phyloP scores from a whole-genome alignment of 2,113 vertebrate species.

The Accipiter cooperii region DNA sequence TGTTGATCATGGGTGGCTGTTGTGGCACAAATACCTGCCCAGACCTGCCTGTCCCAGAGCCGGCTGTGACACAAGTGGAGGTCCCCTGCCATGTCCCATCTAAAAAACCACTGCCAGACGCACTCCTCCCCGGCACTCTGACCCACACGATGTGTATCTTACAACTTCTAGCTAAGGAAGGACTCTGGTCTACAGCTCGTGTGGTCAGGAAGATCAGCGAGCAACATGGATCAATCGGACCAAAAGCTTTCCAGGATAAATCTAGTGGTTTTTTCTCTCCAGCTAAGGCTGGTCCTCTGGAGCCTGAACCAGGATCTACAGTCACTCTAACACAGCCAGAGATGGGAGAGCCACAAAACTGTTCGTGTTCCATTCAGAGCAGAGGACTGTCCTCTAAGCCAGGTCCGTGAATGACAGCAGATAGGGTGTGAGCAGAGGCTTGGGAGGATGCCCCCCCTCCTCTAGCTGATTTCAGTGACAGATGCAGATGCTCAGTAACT shows the following conservation, averaged over 20 bases:
- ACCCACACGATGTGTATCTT: neutral
- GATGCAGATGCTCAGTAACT: neutral
- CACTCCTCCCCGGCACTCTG: neutral
- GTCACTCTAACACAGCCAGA: neutral
- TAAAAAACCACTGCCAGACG: neutral
- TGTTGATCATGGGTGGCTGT: neutral
- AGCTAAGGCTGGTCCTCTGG: neutral
- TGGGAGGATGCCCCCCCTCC: neutral
- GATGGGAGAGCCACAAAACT: neutral
- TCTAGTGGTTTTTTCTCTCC: neutral
- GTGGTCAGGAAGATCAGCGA: neutral
- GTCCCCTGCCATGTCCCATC: neutral
- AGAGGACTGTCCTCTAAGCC: neutral
- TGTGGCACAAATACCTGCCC: neutral
- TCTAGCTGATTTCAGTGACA: neutral
- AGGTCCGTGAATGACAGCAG: neutral
- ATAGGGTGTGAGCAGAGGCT: neutral
- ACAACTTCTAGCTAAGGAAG: neutral
- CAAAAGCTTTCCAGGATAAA: neutral
- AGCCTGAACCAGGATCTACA: neutral
- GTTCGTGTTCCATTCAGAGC: neutral
- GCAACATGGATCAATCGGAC: neutral
- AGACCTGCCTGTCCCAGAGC: neutral
- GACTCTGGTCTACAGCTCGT: neutral
- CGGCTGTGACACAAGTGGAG: neutral